Evolutionary conservation across 2,797 vertebrate species (phyloP).

Genomic region (Toxotes lorentzi): DNA sequence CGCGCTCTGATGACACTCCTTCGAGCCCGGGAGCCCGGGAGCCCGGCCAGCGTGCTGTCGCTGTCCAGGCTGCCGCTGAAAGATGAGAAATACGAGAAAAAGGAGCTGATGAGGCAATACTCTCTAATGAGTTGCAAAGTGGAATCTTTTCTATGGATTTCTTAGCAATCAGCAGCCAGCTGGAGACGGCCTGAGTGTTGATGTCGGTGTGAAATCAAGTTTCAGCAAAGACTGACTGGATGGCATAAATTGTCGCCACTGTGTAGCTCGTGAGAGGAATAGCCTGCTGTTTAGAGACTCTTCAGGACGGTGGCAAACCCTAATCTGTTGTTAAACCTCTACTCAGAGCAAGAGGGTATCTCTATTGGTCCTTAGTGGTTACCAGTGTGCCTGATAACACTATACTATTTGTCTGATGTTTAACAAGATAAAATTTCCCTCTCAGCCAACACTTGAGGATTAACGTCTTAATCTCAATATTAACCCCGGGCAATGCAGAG

Average conservation of each 20-base stretch:
- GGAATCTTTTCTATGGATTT: slow-evolving; percentile 67
- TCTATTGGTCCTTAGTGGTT: slow-evolving; percentile 48
- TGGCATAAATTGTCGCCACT: slow-evolving; percentile 30
- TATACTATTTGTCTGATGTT: slow-evolving; percentile 62
- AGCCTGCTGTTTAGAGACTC: slow-evolving; percentile 57
- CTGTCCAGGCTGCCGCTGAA: slow-evolving; percentile 51
- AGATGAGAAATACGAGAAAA: slow-evolving; percentile 72
- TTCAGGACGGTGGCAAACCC: slow-evolving; percentile 66
- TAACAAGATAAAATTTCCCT: slow-evolving; percentile 61
- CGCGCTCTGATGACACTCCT: slow-evolving; percentile 56
- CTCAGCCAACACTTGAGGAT: slow-evolving; percentile 52
- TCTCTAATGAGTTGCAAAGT: slow-evolving; percentile 71
- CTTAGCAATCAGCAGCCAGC: slow-evolving; percentile 48
- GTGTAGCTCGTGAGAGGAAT: slow-evolving; percentile 41
- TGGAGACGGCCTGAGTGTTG: slow-evolving; percentile 36
- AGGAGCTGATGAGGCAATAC: slow-evolving; percentile 79
- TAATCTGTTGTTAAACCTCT: slow-evolving; percentile 78
- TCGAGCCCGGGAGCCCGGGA: slow-evolving; percentile 38
- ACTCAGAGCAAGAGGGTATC: slow-evolving; percentile 62
- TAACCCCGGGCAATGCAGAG: neutral
- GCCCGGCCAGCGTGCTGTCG: slow-evolving; percentile 58
- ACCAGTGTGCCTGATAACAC: slow-evolving; percentile 53
- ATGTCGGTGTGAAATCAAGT: slow-evolving; percentile 35
- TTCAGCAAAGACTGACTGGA: slow-evolving; percentile 39
- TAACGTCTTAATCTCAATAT: slow-evolving; percentile 51